These are phyloP conservation scores for Marcusenius ussheri DNA, from an alignment of 2,113 vertebrate species.

Conservation along the genomic window DNA sequence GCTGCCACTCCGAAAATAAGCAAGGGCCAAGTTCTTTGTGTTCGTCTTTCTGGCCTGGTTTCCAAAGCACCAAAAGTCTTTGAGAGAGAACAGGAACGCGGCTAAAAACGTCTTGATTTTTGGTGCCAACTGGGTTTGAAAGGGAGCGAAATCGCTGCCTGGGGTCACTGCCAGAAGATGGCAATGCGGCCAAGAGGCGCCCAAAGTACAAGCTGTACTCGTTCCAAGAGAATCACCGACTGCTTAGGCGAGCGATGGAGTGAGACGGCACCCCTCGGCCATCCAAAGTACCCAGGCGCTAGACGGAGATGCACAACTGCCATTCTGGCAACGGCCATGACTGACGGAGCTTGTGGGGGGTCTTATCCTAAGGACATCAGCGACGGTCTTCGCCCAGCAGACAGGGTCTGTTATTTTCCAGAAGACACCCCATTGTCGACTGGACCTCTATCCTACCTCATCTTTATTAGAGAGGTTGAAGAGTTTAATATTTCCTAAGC, in stretches of 20 bases:
- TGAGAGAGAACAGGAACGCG: neutral
- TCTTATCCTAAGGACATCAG: neutral
- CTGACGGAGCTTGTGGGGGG: neutral
- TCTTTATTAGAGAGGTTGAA: neutral
- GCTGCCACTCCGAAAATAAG: neutral
- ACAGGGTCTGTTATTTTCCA: neutral
- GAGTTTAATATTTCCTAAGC: neutral
- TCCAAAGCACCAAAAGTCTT: neutral
- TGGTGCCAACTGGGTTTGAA: neutral
- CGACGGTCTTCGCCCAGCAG: neutral
- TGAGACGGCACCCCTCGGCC: neutral
- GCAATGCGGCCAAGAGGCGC: neutral
- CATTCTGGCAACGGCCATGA: neutral
- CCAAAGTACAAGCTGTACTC: neutral
- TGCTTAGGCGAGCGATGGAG: neutral
- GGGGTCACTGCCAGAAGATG: neutral
- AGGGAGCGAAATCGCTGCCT: neutral
- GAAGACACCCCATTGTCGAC: neutral
- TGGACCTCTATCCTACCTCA: neutral
- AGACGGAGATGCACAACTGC: neutral
- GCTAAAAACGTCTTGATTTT: slow-evolving; percentile 5
- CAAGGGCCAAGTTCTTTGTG: neutral
- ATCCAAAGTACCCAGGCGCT: neutral
- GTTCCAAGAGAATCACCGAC: neutral
- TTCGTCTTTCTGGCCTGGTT: neutral